Conservation (phyloP, 2,888 invertebrate species). For the Alviniconcha strummeri region DNA sequence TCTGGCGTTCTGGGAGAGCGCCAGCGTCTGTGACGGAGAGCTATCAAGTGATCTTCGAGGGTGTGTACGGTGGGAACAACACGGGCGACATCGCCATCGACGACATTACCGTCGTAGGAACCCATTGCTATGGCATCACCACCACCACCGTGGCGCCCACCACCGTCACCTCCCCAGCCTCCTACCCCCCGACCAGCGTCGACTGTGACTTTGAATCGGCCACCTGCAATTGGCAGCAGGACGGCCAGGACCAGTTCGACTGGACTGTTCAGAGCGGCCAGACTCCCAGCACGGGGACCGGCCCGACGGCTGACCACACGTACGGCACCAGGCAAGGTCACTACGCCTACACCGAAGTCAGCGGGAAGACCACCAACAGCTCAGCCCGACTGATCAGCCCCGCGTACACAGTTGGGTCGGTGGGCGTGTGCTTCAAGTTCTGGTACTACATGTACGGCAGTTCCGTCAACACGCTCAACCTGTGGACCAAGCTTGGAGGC, state of each 20-base stretch:
- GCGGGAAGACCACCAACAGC: constrained; percentile 44
- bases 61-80: constrained; percentile 57
- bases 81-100: constrained; percentile 70
- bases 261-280: constrained; percentile 59
- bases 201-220: constrained; percentile 66
- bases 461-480: constrained; percentile 60
- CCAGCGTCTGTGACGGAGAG: not conserved
- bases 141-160: constrained; percentile 45
- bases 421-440: constrained; percentile 66
- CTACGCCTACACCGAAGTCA: constrained; percentile 60
- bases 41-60: constrained; percentile 64
- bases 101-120: constrained; percentile 55
- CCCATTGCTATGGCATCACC: constrained; percentile 46
- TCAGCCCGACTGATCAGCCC: constrained; percentile 61
- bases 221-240: constrained; percentile 65
- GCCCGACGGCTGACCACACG: constrained; percentile 67
- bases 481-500: constrained; percentile 43
- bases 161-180: constrained; percentile 43
- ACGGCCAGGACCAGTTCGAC: constrained; percentile 61
- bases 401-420: constrained; percentile 37
- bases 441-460: constrained; percentile 72
- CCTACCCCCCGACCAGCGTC: constrained; percentile 55
- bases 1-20: constrained; percentile 54
- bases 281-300: constrained; percentile 56
- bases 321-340: constrained; percentile 58